Conservation (phyloP, 2,888 invertebrate species). For the Cosmia pyralina region DNA sequence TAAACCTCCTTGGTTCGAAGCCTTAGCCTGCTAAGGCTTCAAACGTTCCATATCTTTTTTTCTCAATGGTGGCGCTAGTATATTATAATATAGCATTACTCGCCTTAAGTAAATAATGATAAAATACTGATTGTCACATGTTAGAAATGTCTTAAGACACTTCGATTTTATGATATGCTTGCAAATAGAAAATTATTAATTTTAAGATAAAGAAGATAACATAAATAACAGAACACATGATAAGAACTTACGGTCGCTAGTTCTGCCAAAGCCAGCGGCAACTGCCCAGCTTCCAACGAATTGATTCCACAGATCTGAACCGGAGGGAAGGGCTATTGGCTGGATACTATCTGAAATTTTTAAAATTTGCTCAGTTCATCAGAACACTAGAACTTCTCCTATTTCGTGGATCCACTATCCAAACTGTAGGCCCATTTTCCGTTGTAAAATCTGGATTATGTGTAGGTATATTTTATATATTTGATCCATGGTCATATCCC, state of each 20-base stretch:
- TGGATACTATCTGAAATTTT: constrained; percentile 70
- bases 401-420: background rate
- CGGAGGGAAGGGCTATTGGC: constrained; percentile 70
- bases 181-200: background rate
- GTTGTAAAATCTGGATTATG: background rate
- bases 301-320: constrained; percentile 64
- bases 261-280: constrained; percentile 79
- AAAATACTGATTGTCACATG: background rate
- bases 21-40: no score
- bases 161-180: background rate
- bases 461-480: no score
- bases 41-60: no score
- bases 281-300: constrained; percentile 73
- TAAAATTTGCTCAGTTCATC: background rate
- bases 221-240: no score
- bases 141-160: background rate
- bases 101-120: no score
- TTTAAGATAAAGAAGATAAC: background rate
- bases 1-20: no score
- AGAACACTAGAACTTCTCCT: background rate
- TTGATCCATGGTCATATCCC: background rate
- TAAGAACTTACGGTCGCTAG: constrained; percentile 74
- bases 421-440: background rate
- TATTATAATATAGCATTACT: no score
- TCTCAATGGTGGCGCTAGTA: no score